phyloP scores from a whole-genome alignment of 2,113 vertebrate genomes.

The Callaeas wilsoni region DNA sequence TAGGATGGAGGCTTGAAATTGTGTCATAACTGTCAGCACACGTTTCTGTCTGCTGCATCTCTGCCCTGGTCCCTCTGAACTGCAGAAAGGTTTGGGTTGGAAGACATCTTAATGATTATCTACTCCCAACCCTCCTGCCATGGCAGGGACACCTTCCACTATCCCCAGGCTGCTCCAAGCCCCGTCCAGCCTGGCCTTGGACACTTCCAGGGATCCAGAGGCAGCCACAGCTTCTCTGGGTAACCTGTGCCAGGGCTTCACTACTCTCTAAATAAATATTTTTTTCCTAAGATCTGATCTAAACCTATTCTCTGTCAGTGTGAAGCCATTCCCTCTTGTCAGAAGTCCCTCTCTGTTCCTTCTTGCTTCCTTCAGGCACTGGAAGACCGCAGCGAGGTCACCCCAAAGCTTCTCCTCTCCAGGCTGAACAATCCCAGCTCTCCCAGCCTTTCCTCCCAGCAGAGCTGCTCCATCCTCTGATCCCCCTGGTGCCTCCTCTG shows the following conservation, averaged over 20 bases:
- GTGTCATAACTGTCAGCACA: neutral
- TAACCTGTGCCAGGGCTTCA: neutral
- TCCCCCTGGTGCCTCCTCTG: neutral
- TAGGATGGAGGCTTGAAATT: neutral
- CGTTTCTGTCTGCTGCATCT: neutral
- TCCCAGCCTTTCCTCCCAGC: neutral
- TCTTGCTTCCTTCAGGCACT: neutral
- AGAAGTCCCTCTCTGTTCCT: too few relatives aligned
- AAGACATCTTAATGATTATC: neutral
- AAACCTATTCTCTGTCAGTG: neutral
- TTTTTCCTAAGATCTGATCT: neutral
- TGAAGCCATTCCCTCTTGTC: neutral
- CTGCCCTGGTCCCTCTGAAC: neutral
- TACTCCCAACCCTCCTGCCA: neutral
- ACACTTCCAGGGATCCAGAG: neutral
- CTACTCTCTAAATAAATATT: neutral
- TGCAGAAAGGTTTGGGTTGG: neutral
- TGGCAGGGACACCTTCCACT: neutral
- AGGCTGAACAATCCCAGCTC: neutral
- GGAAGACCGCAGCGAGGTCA: neutral
- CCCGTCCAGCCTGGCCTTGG: accelerated
- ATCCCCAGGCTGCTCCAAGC: neutral
- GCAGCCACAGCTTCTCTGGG: neutral
- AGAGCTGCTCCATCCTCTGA: neutral
- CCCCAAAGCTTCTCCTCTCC: neutral